Conservation (phyloP, 1,140 invertebrate genomes). For the Calycopis cecrops region DNA sequence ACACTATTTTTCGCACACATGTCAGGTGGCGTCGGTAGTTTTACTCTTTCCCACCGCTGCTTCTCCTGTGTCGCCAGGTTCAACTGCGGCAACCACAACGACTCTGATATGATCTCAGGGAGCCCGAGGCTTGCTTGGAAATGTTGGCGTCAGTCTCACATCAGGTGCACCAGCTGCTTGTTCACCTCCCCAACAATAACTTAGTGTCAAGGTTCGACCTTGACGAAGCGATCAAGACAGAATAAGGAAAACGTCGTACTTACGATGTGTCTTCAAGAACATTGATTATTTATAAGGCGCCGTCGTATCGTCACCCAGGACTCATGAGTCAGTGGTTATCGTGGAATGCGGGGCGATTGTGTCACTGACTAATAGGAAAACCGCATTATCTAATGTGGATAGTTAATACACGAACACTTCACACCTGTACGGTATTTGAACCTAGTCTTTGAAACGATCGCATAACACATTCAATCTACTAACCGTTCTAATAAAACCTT, state of each 20-base stretch:
- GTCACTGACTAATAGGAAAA: background rate
- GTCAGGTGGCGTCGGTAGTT: background rate
- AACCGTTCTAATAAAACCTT: too few species aligned
- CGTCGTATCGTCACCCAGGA: background rate
- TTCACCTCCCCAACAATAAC: too few species aligned
- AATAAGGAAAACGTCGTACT: conserved; percentile 1
- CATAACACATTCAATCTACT: too few species aligned
- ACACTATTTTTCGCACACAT: too few species aligned
- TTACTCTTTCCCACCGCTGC: background rate
- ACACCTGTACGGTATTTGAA: too few species aligned
- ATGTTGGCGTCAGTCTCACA: background rate
- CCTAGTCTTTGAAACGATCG: too few species aligned
- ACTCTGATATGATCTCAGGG: too few species aligned
- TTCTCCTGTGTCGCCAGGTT: too few species aligned
- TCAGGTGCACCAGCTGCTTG: background rate
- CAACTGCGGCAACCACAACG: too few species aligned
- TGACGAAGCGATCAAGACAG: background rate
- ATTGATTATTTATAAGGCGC: conserved; percentile 8
- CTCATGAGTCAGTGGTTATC: background rate
- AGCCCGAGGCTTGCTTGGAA: background rate
- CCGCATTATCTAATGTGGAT: background rate
- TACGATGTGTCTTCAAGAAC: background rate
- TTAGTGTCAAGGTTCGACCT: background rate
- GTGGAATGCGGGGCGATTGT: background rate
- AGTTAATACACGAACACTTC: too few species aligned